Percentiles rank a stretch among this genome's conserved stretches.
These are phyloP conservation scores for Drosophila hydei DNA, from an alignment of 1,140 invertebrate genomes.

Conservation along the genomic window DNA sequence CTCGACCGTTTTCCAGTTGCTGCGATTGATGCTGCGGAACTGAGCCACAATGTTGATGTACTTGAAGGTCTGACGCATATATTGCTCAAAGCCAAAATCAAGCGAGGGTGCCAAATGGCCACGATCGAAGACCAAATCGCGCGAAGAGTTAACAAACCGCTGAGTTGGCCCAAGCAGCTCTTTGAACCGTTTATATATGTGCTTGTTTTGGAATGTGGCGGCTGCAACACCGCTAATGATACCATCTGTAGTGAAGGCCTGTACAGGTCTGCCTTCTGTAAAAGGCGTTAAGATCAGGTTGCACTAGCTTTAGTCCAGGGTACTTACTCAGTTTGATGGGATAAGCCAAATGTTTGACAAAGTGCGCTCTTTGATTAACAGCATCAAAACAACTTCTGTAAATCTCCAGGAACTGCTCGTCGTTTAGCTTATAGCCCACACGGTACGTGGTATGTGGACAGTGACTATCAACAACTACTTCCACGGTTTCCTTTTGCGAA, in stretches of 20 bases:
- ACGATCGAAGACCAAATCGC: conserved; percentile 37
- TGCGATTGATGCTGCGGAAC: conserved; percentile 34
- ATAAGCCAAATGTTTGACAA: conserved; percentile 33
- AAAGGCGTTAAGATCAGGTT: neutral
- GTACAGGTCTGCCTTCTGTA: conserved; percentile 8
- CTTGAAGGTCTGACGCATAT: conserved; percentile 26
- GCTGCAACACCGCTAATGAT: conserved; percentile 18
- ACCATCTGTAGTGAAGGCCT: conserved; percentile 28
- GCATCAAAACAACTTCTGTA: conserved; percentile 44
- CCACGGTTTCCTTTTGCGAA: neutral
- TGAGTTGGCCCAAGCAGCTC: conserved; percentile 26
- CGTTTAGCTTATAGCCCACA: conserved; percentile 31
- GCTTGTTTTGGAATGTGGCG: conserved; percentile 9
- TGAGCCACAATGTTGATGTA: conserved; percentile 44
- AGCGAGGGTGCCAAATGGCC: conserved; percentile 42
- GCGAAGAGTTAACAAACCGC: neutral
- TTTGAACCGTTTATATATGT: conserved; percentile 18
- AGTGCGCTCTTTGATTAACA: neutral
- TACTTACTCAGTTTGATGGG: conserved; percentile 26
- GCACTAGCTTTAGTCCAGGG: neutral
- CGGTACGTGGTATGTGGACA: conserved; percentile 23
- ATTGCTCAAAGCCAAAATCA: conserved; percentile 32
- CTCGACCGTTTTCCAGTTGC: conserved; percentile 58
- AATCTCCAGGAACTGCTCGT: conserved; percentile 33
- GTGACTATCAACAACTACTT: neutral